A percentile compares a stretch with the other conserved stretches of the same genome.
phyloP scores from a whole-genome alignment of 2,888 invertebrate species.

The Eledona agricola region DNA sequence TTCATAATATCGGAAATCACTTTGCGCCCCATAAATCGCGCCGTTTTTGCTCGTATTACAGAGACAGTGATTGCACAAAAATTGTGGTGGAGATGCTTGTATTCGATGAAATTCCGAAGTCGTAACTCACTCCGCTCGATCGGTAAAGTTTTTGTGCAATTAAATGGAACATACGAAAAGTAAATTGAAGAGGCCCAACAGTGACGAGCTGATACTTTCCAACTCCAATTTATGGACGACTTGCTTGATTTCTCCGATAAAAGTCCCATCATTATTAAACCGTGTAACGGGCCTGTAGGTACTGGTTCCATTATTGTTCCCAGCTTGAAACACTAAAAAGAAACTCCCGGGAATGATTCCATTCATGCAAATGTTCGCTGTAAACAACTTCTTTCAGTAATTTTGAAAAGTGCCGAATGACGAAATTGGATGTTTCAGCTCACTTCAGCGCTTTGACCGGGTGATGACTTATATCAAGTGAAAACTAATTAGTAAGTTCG shows the following conservation, averaged over 20 bases:
- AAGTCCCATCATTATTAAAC: conserved; percentile 22
- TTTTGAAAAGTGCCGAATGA: conserved; percentile 8
- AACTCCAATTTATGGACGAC: conserved; percentile 4
- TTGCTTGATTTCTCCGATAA: conserved; percentile 7
- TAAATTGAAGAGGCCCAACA: conserved; percentile 23
- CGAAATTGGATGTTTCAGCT: conserved; percentile 1
- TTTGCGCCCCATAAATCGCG: conserved; percentile 6
- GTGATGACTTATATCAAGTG: too few relatives aligned
- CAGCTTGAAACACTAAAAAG: neutral
- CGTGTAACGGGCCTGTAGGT: neutral
- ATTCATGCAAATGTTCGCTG: conserved; percentile 11
- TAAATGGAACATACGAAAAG: conserved; percentile 25
- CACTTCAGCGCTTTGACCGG: too few relatives aligned
- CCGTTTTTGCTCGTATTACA: conserved; percentile 8
- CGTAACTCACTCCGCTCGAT: conserved; percentile 19
- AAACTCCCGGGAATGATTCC: conserved; percentile 5
- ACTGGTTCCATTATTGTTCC: conserved; percentile 18
- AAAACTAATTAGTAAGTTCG: conserved; percentile 10
- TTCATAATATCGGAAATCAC: conserved; percentile 22
- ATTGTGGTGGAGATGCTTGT: too few relatives aligned
- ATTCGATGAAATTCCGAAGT: conserved; percentile 1
- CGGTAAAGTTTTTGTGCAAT: conserved; percentile 17
- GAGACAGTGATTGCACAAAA: conserved; percentile 5
- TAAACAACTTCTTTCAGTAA: conserved; percentile 15
- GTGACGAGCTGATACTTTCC: conserved; percentile 16